phyloP scores from a whole-genome alignment of 2,888 invertebrate species.

The Leucozona laternaria region DNA sequence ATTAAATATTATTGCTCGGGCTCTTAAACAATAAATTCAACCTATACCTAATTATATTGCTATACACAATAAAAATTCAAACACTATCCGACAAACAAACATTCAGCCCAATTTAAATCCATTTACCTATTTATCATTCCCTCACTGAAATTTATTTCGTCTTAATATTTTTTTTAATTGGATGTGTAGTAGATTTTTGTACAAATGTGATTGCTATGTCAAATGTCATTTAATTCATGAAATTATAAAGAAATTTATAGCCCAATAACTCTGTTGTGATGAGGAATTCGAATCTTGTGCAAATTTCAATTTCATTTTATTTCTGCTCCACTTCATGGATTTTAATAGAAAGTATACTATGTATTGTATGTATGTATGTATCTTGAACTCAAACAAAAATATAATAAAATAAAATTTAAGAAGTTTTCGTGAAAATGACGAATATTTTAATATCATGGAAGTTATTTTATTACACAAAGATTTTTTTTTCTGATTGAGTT shows the following conservation, averaged over 20 bases:
- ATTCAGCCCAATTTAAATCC: background rate
- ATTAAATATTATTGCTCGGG: too few relatives aligned
- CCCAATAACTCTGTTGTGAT: constrained; percentile 12
- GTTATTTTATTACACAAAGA: background rate
- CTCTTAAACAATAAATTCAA: too few relatives aligned
- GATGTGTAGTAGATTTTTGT: constrained; percentile 3
- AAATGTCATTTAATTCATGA: constrained; percentile 6
- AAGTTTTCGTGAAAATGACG: background rate
- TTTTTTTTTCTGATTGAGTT: background rate
- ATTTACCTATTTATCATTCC: constrained; percentile 6
- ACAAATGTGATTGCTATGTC: constrained; percentile 2
- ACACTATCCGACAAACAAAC: background rate
- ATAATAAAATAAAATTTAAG: background rate
- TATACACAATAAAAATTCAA: background rate
- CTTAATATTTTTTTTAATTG: constrained; percentile 22
- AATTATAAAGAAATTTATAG: constrained; percentile 14
- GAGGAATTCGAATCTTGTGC: background rate
- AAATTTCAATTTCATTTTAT: background rate
- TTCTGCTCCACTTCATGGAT: background rate
- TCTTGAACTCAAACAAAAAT: background rate
- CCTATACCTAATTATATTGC: too few relatives aligned
- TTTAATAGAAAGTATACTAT: background rate
- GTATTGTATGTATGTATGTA: too few relatives aligned
- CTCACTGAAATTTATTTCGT: background rate
- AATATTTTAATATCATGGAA: background rate